phyloP scores from a whole-genome alignment of 2,113 vertebrate species.

The Cebus imitator region DNA sequence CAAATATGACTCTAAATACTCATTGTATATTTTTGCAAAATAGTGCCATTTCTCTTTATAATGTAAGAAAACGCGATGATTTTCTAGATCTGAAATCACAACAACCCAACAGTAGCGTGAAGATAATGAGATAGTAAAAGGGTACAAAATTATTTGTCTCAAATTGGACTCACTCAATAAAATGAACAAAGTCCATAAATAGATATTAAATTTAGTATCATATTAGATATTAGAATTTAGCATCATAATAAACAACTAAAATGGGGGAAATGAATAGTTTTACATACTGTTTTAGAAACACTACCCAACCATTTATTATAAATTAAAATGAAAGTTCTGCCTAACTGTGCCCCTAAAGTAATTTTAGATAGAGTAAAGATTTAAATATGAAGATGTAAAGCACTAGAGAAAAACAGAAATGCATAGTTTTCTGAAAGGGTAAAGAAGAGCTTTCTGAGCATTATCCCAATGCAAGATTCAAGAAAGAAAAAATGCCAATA shows the following conservation, averaged over 20 bases:
- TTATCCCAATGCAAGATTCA: neutral
- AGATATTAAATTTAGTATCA: neutral
- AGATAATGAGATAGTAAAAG: neutral
- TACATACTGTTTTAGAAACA: neutral
- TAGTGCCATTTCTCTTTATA: neutral
- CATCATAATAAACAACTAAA: neutral
- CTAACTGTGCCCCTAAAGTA: neutral
- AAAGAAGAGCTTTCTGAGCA: neutral
- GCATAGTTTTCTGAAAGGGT: too few species aligned
- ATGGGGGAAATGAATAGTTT: neutral
- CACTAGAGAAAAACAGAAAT: neutral
- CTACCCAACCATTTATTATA: neutral
- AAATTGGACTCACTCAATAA: neutral
- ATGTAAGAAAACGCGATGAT: neutral
- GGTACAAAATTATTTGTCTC: neutral
- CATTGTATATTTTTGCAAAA: neutral
- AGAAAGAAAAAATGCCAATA: neutral
- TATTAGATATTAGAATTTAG: neutral
- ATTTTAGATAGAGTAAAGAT: neutral
- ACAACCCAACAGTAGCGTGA: neutral
- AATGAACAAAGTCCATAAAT: neutral
- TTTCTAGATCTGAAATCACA: neutral
- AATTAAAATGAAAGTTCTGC: neutral
- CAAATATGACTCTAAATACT: neutral
- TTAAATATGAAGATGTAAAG: neutral